Percentiles rank a stretch among this genome's conserved stretches.
phyloP scores from a whole-genome alignment of 2,113 vertebrate species.

The Sardina pilchardus region DNA sequence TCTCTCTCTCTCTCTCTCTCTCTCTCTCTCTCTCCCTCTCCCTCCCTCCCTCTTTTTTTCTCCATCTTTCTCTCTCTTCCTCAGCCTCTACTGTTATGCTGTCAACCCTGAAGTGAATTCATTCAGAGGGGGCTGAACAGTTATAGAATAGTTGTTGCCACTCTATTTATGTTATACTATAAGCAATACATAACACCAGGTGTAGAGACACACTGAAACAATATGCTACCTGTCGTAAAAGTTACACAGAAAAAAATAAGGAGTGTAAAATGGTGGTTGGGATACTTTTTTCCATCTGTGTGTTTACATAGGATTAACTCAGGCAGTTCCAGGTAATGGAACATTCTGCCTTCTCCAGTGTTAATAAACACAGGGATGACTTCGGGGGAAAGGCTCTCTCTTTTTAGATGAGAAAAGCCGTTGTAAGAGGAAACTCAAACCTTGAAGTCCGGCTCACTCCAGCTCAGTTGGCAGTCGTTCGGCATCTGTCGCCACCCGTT shows the following conservation, averaged over 20 bases:
- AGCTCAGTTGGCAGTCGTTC: conserved; percentile 28
- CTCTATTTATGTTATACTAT: neutral
- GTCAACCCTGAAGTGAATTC: neutral
- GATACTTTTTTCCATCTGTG: conserved; percentile 28
- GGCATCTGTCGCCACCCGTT: conserved; percentile 10
- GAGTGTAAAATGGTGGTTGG: conserved; percentile 24
- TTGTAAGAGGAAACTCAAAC: conserved; percentile 54
- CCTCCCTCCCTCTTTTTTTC: neutral
- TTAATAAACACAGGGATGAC: conserved; percentile 53
- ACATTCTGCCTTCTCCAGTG: conserved; percentile 42
- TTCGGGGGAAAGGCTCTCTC: conserved; percentile 18
- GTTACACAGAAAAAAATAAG: neutral
- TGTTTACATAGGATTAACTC: conserved; percentile 55
- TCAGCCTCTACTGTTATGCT: neutral
- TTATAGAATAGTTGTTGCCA: neutral
- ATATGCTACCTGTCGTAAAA: conserved; percentile 30
- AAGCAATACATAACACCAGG: conserved; percentile 24
- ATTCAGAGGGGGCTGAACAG: neutral
- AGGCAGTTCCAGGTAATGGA: conserved; percentile 52
- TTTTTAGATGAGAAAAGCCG: conserved; percentile 37
- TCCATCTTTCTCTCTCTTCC: neutral
- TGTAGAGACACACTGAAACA: conserved; percentile 38
- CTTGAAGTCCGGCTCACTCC: conserved; percentile 32
- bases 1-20: neutral
- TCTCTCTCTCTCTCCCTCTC: neutral